Conservation (phyloP, 2,797 vertebrate genomes). For the Podarcis lilfordi region DNA sequence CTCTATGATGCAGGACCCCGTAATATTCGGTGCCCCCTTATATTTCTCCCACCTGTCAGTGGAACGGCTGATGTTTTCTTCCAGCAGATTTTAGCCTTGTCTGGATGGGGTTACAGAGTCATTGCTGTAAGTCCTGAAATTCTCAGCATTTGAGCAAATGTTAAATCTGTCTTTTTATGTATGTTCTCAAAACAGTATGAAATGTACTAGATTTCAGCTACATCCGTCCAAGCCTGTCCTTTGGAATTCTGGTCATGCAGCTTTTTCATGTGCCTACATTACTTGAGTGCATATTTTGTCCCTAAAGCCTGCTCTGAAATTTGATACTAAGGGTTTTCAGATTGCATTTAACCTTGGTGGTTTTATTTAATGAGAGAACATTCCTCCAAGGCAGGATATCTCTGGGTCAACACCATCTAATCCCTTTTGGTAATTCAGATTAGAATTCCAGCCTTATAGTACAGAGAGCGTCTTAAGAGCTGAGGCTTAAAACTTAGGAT, state of each 20-base stretch:
- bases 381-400: not conserved
- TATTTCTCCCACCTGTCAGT: conserved; percentile 96
- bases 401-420: not conserved
- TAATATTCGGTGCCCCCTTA: conserved; percentile 94
- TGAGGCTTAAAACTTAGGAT: not conserved
- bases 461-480: not conserved
- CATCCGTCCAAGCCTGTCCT: not conserved
- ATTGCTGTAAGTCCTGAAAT: conserved; percentile 87
- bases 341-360: not conserved
- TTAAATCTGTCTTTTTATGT: fast-evolving
- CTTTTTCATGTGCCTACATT: not conserved
- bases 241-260: not conserved
- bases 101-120: conserved; percentile 96
- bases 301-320: not conserved
- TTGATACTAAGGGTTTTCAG: not conserved
- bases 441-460: not conserved
- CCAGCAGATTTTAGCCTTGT: conserved; percentile 94
- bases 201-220: not conserved
- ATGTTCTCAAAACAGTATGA: not conserved
- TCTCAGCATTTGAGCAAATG: not conserved
- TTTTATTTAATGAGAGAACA: not conserved
- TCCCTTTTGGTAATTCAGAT: not conserved
- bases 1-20: conserved; percentile 95
- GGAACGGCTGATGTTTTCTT: conserved; percentile 98
- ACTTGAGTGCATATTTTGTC: not conserved